phyloP scores from a whole-genome alignment of 2,888 invertebrate genomes.

The Trissolcus brochymenae region DNA sequence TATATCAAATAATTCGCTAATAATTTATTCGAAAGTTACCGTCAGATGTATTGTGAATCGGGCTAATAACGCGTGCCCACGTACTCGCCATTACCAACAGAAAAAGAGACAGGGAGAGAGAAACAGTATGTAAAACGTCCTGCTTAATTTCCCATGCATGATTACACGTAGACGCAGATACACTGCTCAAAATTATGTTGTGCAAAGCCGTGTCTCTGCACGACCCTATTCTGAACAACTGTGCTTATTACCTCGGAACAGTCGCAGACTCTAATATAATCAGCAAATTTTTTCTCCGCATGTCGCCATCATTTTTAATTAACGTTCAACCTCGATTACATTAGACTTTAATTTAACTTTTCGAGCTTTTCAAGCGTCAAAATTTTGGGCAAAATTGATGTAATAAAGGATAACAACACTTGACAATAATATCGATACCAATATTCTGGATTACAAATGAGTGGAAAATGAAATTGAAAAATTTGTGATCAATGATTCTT shows the following conservation, averaged over 20 bases:
- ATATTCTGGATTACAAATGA: too few relatives aligned
- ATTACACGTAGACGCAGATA: slow-evolving; percentile 39
- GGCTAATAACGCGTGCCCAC: slow-evolving; percentile 57
- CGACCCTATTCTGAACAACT: slow-evolving; percentile 8
- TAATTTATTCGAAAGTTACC: slow-evolving; percentile 58
- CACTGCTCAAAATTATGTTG: slow-evolving; percentile 30
- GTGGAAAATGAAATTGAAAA: too few relatives aligned
- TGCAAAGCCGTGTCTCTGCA: slow-evolving; percentile 6
- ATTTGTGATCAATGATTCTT: too few relatives aligned
- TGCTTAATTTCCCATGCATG: slow-evolving; percentile 55
- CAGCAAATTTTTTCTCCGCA: background rate
- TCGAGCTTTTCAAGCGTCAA: too few relatives aligned
- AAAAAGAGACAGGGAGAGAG: slow-evolving; percentile 3
- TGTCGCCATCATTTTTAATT: background rate
- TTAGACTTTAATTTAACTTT: background rate
- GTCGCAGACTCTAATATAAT: background rate
- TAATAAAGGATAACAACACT: too few relatives aligned
- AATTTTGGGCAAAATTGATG: too few relatives aligned
- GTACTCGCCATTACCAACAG: slow-evolving; percentile 24
- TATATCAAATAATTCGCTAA: slow-evolving; percentile 50
- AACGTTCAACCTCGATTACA: background rate
- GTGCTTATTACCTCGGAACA: slow-evolving; percentile 9
- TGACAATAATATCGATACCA: too few relatives aligned
- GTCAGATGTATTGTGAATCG: slow-evolving; percentile 50
- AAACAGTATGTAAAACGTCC: slow-evolving; percentile 42